Percentiles rank a stretch among this genome's conserved stretches.
Evolutionary conservation across 1,140 invertebrate species (phyloP).

Genomic region (Atta texana): DNA sequence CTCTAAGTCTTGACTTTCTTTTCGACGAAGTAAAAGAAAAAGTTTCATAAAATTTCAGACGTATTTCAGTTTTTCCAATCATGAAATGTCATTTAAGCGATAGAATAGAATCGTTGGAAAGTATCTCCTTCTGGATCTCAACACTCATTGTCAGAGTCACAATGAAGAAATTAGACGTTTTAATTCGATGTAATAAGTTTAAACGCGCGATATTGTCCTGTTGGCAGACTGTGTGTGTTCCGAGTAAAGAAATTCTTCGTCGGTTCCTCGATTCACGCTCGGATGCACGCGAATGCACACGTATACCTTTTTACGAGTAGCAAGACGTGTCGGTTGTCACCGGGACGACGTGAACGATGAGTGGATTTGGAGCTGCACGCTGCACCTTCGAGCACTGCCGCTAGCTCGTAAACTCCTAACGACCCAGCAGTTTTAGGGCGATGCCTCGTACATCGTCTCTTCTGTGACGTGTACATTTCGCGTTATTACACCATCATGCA

Average conservation of each 20-base stretch:
- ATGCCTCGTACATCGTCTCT: slow-evolving; percentile 2
- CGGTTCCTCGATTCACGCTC: background rate
- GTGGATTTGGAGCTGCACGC: slow-evolving; percentile 22
- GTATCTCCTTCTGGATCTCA: background rate
- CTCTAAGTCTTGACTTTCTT: background rate
- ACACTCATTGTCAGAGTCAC: background rate
- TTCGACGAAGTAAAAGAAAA: too few species aligned
- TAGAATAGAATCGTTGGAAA: background rate
- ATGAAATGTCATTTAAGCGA: background rate
- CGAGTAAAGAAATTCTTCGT: slow-evolving; percentile 6
- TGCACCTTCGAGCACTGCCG: background rate
- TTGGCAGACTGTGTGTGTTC: background rate
- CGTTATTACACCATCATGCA: too few species aligned
- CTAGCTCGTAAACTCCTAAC: slow-evolving; percentile 47
- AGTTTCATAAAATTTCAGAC: background rate
- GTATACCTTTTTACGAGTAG: slow-evolving; percentile 38
- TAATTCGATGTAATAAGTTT: background rate
- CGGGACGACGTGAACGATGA: background rate
- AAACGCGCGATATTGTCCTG: background rate
- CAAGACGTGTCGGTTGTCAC: background rate
- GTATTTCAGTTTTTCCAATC: background rate
- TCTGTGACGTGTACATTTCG: background rate
- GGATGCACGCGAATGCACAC: background rate
- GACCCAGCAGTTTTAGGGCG: slow-evolving; percentile 24
- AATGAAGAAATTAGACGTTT: background rate